These are phyloP conservation scores for Protosalanx chinensis DNA, from an alignment of 2,797 vertebrate species.

Conservation along the genomic window DNA sequence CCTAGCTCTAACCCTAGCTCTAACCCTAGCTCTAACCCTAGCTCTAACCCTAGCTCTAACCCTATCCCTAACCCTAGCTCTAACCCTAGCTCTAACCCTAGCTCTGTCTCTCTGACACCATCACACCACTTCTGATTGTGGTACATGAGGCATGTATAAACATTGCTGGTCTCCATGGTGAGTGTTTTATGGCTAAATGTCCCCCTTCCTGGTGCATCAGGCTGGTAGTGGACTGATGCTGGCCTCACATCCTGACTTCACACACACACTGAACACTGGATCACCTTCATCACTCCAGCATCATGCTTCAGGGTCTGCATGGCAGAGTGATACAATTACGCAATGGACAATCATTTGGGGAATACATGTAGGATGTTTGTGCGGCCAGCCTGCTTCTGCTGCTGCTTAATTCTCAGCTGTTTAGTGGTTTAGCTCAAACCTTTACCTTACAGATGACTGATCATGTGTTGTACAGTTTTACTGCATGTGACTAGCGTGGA, in stretches of 20 bases:
- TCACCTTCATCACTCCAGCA: slow-evolving; percentile 34
- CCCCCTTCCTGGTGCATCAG: slow-evolving; percentile 19
- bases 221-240: slow-evolving; percentile 25
- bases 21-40: background rate
- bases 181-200: background rate
- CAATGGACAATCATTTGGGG: slow-evolving; percentile 27
- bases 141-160: slow-evolving; percentile 3
- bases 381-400: background rate
- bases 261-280: slow-evolving; percentile 26
- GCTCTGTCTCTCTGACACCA: slow-evolving; percentile 16
- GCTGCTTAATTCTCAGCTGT: slow-evolving; percentile 29
- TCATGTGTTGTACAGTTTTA: slow-evolving; percentile 20
- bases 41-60: too few relatives aligned
- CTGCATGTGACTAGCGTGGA: background rate
- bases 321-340: slow-evolving; percentile 48
- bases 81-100: too few relatives aligned
- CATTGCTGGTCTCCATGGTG: background rate
- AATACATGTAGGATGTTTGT: slow-evolving; percentile 6
- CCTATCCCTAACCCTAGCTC: too few relatives aligned
- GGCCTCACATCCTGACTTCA: slow-evolving; percentile 41
- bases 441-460: slow-evolving; percentile 20
- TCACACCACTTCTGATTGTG: slow-evolving; percentile 27
- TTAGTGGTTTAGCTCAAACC: slow-evolving; percentile 30
- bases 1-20: background rate
- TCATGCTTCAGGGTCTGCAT: slow-evolving; percentile 43